Base-by-base conservation (phyloP, 2,113 vertebrate genomes). In the Felis chaus region DNA sequence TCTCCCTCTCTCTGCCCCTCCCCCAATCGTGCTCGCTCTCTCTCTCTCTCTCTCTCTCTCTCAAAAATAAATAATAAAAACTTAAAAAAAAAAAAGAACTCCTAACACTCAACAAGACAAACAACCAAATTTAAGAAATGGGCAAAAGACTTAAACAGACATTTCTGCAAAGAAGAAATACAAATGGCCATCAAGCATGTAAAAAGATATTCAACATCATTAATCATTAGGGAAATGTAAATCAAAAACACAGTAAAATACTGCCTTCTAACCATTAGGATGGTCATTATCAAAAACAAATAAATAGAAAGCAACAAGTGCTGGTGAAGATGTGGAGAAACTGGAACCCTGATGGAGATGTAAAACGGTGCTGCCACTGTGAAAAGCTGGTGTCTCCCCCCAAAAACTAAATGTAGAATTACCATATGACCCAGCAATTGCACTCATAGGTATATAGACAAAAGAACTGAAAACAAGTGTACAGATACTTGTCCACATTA, bases 91-190 rank as follows among this genome's bases (percentile, higher is more conserved):
- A 61, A 50, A 14, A 50, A 50, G 27, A 96, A 57, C 25, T 74
- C 12, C 11, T 15, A 57, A 76, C 27, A 89, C 9, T 81, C 61
- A 69, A 73, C n/a, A 65, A 61, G 36, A 76, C 21, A 73, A 86
- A 90, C 73, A 76, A 94, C 33, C 31, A 65, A 92, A 82, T 48
- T 96, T 92, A 82, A 74, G 66, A 92, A 95, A 74, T 33, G 3
- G 50, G 50, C 50, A 61, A 69, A 95, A 29, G 23, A 48, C 23
- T 84, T 76, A 39, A 71, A 55, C 23, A 80, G 55, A 80, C 39
- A 33, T 80, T 91, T 91, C 48, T 91, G 31, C 48, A 95, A 84
- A 95, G 45, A 66, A 65, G 61, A 36, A 13, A 53, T n/a, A 68
- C 39, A 80, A 81, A 87, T 48, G 27, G 21, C 61, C 33, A 50